These are phyloP conservation scores for Scartelaos histophorus DNA, from an alignment of 2,113 vertebrate species.

Conservation along the genomic window DNA sequence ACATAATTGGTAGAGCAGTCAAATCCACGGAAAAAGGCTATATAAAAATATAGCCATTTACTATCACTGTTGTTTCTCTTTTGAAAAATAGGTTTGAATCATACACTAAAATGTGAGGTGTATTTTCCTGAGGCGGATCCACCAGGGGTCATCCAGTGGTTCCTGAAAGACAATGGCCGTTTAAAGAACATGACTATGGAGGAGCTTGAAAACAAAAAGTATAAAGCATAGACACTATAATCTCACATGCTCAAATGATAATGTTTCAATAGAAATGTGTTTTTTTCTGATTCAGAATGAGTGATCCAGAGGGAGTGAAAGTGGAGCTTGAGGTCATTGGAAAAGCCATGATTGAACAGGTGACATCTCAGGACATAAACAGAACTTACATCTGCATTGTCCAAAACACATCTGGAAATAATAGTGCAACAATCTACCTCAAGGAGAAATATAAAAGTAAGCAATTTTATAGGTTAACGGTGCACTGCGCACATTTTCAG, in stretches of 20 bases:
- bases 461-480: neutral
- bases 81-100: constrained; percentile 69
- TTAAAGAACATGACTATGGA: constrained; percentile 39
- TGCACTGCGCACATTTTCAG: too few relatives aligned
- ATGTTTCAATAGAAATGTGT: neutral
- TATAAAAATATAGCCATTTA: too few relatives aligned
- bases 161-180: constrained; percentile 49
- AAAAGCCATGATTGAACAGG: constrained; percentile 63
- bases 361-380: constrained; percentile 74
- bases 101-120: constrained; percentile 77
- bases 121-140: constrained; percentile 76
- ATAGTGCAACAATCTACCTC: constrained; percentile 70
- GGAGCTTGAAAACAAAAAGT: constrained; percentile 14
- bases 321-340: constrained; percentile 38
- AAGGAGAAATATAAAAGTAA: constrained; percentile 65
- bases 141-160: constrained; percentile 73
- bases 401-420: constrained; percentile 78
- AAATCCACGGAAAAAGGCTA: too few relatives aligned
- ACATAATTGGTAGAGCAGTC: too few relatives aligned
- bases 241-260: neutral
- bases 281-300: constrained; percentile 26
- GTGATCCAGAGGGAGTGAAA: neutral
- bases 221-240: constrained; percentile 9
- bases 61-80: neutral
- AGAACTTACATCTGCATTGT: constrained; percentile 80